phyloP scores from a whole-genome alignment of 2,113 vertebrate species.

The Neoarius graeffei region DNA sequence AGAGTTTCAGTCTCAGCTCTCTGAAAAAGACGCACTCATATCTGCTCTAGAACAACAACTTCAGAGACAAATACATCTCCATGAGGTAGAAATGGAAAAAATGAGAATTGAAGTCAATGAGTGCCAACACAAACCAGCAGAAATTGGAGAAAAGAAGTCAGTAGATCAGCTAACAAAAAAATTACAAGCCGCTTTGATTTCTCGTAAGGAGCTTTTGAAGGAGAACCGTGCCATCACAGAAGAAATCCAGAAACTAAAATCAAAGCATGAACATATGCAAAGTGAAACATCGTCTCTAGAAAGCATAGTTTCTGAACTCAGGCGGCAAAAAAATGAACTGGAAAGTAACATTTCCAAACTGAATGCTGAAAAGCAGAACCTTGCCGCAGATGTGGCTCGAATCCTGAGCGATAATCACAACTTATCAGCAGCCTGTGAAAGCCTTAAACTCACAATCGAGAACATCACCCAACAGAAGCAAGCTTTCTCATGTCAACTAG shows the following conservation, averaged over 20 bases:
- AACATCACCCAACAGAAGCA: conserved; percentile 85
- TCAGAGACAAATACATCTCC: conserved; percentile 60
- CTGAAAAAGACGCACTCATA: conserved; percentile 62
- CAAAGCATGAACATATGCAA: conserved; percentile 66
- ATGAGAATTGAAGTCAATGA: conserved; percentile 53
- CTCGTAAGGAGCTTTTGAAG: conserved; percentile 80
- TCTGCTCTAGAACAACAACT: conserved; percentile 66
- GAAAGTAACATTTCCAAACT: conserved; percentile 35
- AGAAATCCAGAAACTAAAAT: conserved; percentile 61
- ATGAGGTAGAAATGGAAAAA: conserved; percentile 59
- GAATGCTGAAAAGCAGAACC: conserved; percentile 65
- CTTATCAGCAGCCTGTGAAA: conserved; percentile 81
- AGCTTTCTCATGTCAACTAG: conserved; percentile 84
- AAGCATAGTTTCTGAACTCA: conserved; percentile 61
- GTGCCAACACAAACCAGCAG: conserved; percentile 62
- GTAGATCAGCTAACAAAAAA: conserved; percentile 77
- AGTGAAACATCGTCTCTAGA: conserved; percentile 60
- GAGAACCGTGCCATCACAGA: conserved; percentile 77
- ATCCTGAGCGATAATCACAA: conserved; percentile 78
- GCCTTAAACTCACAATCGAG: conserved; percentile 84
- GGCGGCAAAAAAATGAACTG: conserved; percentile 62
- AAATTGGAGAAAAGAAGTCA: conserved; percentile 54
- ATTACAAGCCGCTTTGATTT: conserved; percentile 83
- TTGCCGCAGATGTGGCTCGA: conserved; percentile 66
- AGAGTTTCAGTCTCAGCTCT: conserved; percentile 47